Evolutionary conservation across 2,797 vertebrate species (phyloP).

Genomic region (Harpagifer antarcticus): DNA sequence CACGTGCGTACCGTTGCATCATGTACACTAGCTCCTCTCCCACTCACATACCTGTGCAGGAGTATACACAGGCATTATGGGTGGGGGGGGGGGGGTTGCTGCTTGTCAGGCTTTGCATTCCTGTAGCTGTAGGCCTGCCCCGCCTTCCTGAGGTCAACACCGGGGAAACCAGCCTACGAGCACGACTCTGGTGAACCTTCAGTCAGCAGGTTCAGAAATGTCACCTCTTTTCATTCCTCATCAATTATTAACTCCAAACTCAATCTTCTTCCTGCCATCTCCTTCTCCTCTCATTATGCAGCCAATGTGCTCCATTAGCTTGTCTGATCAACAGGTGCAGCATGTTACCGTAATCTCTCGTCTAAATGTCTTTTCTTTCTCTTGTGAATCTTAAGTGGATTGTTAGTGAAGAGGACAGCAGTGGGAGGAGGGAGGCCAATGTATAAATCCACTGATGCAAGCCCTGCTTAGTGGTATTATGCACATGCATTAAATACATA

Average conservation of each 20-base stretch:
- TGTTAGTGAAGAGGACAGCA: slow-evolving; percentile 48
- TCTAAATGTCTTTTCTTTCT: slow-evolving; percentile 10
- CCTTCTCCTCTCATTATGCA: background rate
- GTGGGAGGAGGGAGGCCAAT: slow-evolving; percentile 30
- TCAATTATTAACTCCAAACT: background rate
- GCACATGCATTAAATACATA: slow-evolving; percentile 52
- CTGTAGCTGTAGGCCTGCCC: slow-evolving; percentile 42
- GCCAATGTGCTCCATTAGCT: slow-evolving; percentile 19
- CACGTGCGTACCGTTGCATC: background rate
- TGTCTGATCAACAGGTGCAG: slow-evolving; percentile 50
- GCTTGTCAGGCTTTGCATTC: slow-evolving; percentile 54
- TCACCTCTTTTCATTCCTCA: background rate
- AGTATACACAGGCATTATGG: background rate
- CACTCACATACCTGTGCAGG: background rate
- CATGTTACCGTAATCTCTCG: slow-evolving; percentile 31
- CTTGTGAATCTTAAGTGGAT: slow-evolving; percentile 57
- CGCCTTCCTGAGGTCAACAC: slow-evolving; percentile 28
- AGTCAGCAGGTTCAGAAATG: background rate
- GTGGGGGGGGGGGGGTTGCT: background rate
- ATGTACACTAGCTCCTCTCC: background rate
- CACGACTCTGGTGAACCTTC: slow-evolving; percentile 1
- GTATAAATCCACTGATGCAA: slow-evolving; percentile 52
- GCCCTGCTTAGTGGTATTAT: slow-evolving; percentile 55
- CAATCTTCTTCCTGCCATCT: background rate
- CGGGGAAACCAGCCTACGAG: slow-evolving; percentile 25